Evolutionary conservation across 2,888 invertebrate genomes (phyloP).

Genomic region (Panzeria rudis): DNA sequence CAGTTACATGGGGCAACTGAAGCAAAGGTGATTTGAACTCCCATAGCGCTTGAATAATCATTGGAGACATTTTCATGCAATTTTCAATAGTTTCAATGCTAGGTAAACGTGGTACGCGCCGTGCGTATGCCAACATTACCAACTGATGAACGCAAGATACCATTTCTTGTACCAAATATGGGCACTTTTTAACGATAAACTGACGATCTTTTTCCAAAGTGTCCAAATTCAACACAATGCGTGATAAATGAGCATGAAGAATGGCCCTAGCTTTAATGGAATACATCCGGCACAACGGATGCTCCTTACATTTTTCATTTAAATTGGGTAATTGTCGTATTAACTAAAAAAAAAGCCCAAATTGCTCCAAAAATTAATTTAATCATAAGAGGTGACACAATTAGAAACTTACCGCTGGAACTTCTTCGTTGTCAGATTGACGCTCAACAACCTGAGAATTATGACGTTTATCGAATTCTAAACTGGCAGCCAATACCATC

Average conservation of each 20-base stretch:
- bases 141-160: conserved; percentile 97
- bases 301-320: conserved; percentile 97
- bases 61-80: conserved; percentile 98
- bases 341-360: conserved; percentile 85
- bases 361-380: neutral
- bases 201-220: conserved; percentile 94
- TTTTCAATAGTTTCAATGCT: conserved; percentile 98
- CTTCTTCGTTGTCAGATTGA: conserved; percentile 96
- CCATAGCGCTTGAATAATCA: conserved; percentile 98
- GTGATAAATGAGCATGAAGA: conserved; percentile 97
- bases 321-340: conserved; percentile 96
- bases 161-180: conserved; percentile 98
- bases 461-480: conserved; percentile 96
- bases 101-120: conserved; percentile 93
- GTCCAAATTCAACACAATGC: conserved; percentile 90
- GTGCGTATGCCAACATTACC: conserved; percentile 94
- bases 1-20: conserved; percentile 96
- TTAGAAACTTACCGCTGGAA: conserved; percentile 89
- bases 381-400: neutral
- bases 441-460: conserved; percentile 97
- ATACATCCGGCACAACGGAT: conserved; percentile 95
- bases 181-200: conserved; percentile 94
- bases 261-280: conserved; percentile 96
- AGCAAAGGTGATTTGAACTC: conserved; percentile 96
- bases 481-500: conserved; percentile 98